Percentiles rank a stretch among this genome's conserved stretches.
phyloP scores from a whole-genome alignment of 2,113 vertebrate species.

The Onychorhynchus coronatus region DNA sequence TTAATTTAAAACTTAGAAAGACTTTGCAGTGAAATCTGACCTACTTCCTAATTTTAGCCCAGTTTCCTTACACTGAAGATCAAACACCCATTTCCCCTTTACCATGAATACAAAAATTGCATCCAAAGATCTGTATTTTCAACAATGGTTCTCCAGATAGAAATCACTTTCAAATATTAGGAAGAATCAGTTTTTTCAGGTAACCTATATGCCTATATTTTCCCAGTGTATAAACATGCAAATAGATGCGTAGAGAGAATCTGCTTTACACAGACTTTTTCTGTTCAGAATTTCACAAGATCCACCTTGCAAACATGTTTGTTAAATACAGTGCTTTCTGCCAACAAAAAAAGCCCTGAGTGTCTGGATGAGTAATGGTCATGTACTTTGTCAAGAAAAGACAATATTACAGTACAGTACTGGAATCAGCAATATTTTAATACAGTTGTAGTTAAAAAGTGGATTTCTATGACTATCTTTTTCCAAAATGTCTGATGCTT shows the following conservation, averaged over 20 bases:
- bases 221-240: not conserved
- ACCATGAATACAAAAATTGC: not conserved
- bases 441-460: not conserved
- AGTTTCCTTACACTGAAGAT: not conserved
- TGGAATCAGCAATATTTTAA: not conserved
- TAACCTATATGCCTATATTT: not conserved
- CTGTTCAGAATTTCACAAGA: not conserved
- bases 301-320: not conserved
- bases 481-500: not conserved
- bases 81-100: not conserved
- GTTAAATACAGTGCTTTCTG: not conserved
- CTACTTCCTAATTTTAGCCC: not conserved
- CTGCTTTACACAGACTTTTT: not conserved
- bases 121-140: not conserved
- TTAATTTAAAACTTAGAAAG: not conserved
- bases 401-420: not conserved
- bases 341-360: rapidly evolving
- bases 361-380: not conserved
- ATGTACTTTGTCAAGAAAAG: not conserved
- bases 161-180: not conserved
- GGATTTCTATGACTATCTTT: not conserved
- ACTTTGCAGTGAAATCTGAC: not conserved
- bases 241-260: not conserved
- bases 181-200: not conserved
- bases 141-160: not conserved